A percentile compares a stretch with the other conserved stretches of the same genome.
Conservation (phyloP, 64 coral and sea anemone genomes). For the Dendronephthya gigantea region DNA sequence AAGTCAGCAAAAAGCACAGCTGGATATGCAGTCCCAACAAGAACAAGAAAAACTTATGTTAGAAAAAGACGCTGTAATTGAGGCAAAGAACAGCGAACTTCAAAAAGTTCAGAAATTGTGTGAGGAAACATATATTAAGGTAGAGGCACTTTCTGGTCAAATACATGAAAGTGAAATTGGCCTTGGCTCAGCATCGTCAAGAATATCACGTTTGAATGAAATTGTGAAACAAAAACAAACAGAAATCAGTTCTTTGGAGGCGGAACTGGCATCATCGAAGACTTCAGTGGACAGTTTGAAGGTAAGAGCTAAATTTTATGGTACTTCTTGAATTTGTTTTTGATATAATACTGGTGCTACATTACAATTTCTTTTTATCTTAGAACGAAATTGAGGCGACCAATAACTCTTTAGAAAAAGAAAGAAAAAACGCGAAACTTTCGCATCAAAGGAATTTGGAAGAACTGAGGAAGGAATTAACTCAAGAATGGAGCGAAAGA, state of each 20-base stretch:
- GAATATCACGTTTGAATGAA: constrained; percentile 52
- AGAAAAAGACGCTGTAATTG: constrained; percentile 60
- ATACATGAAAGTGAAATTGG: constrained; percentile 76
- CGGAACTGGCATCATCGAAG: neutral
- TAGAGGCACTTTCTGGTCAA: constrained; percentile 44
- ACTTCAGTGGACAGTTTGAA: neutral
- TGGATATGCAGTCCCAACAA: constrained; percentile 29
- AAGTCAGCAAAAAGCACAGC: constrained; percentile 23
- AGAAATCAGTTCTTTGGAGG: neutral
- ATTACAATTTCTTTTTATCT: neutral
- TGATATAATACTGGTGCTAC: too few species aligned
- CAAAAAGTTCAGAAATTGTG: constrained; percentile 58
- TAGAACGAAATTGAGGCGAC: neutral
- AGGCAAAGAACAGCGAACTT: constrained; percentile 50
- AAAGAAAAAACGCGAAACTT: constrained; percentile 34
- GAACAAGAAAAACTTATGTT: constrained; percentile 45
- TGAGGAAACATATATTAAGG: constrained; percentile 42
- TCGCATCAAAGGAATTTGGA: constrained; percentile 47
- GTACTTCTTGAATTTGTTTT: too few species aligned
- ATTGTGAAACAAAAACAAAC: neutral
- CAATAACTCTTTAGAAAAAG: constrained; percentile 9
- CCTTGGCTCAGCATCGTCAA: constrained; percentile 71
- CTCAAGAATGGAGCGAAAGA: constrained; percentile 60
- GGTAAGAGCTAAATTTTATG: neutral
- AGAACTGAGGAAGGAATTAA: constrained; percentile 40